Percentiles rank a stretch among this genome's conserved stretches.
These are phyloP conservation scores for Amphipyra berbera DNA, from an alignment of 2,888 invertebrate genomes.

Conservation along the genomic window DNA sequence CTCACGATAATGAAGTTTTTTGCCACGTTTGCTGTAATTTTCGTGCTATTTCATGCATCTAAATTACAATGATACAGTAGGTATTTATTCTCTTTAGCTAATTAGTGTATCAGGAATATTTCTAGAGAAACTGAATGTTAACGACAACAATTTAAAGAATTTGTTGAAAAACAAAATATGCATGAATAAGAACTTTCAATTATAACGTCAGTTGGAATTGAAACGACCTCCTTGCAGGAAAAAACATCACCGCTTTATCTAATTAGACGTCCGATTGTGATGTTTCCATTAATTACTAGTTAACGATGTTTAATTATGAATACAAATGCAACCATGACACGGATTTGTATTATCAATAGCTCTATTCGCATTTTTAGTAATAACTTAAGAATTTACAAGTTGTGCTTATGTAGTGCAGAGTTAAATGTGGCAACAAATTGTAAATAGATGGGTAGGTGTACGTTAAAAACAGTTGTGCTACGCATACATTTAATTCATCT, in stretches of 20 bases:
- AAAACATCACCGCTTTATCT: constrained; percentile 39
- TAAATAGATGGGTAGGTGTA: not conserved
- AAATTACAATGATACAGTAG: constrained; percentile 20
- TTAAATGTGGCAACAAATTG: constrained; percentile 1
- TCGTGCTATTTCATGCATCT: constrained; percentile 8
- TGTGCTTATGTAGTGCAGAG: not conserved
- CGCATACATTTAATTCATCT: constrained; percentile 2
- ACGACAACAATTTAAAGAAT: constrained; percentile 30
- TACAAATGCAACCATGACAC: constrained; percentile 48
- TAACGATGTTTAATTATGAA: constrained; percentile 45
- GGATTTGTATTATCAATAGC: constrained; percentile 39
- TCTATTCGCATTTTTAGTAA: constrained; percentile 10
- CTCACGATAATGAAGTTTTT: not conserved
- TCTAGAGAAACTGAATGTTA: constrained; percentile 35
- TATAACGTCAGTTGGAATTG: constrained; percentile 36
- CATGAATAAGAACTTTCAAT: constrained; percentile 40
- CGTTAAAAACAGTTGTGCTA: not conserved
- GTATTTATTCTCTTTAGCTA: constrained; percentile 16
- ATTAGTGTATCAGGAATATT: constrained; percentile 25
- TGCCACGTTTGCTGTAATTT: not conserved
- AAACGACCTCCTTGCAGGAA: constrained; percentile 36
- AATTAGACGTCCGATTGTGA: constrained; percentile 46
- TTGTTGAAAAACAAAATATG: constrained; percentile 45
- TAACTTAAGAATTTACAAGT: constrained; percentile 4
- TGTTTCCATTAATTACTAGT: constrained; percentile 44